phyloP scores from a whole-genome alignment of 1,140 invertebrate genomes.

The Leptoteleia sp. region DNA sequence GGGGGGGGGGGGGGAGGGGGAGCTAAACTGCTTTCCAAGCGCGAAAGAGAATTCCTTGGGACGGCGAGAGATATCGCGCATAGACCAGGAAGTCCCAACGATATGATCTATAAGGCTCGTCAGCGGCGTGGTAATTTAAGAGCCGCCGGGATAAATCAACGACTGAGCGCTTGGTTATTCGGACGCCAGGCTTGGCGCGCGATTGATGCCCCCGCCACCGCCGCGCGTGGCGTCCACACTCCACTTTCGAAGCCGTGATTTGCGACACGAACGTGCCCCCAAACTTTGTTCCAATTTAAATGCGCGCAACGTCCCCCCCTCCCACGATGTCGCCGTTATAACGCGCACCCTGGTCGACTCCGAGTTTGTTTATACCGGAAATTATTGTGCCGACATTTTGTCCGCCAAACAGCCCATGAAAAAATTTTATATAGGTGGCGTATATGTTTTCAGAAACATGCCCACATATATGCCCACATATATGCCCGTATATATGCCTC shows the following conservation, averaged over 20 bases:
- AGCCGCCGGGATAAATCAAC: slow-evolving; percentile 72
- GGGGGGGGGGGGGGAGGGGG: too few species aligned
- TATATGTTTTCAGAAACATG: too few species aligned
- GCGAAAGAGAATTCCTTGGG: slow-evolving; percentile 59
- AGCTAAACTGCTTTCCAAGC: slow-evolving; percentile 75
- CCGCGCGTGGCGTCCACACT: too few species aligned
- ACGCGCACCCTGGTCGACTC: slow-evolving; percentile 14
- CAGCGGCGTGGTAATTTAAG: slow-evolving; percentile 74
- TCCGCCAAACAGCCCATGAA: too few species aligned
- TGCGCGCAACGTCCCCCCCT: slow-evolving; percentile 38
- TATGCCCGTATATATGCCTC: too few species aligned
- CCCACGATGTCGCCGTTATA: slow-evolving; percentile 4
- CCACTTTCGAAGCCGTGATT: slow-evolving; percentile 47
- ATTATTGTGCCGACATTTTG: too few species aligned
- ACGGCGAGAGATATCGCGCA: slow-evolving; percentile 58
- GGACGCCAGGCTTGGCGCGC: slow-evolving; percentile 14
- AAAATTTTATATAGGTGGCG: too few species aligned
- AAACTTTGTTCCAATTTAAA: slow-evolving; percentile 55
- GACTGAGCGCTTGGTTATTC: slow-evolving; percentile 36
- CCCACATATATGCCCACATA: too few species aligned
- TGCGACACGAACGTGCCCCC: slow-evolving; percentile 43
- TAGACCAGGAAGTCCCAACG: slow-evolving; percentile 72
- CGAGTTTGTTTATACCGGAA: slow-evolving; percentile 38
- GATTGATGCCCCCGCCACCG: slow-evolving; percentile 55
- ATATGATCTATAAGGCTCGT: slow-evolving; percentile 78